Conservation (phyloP, 2,113 vertebrate species). For the Gracilinanus agilis region DNA sequence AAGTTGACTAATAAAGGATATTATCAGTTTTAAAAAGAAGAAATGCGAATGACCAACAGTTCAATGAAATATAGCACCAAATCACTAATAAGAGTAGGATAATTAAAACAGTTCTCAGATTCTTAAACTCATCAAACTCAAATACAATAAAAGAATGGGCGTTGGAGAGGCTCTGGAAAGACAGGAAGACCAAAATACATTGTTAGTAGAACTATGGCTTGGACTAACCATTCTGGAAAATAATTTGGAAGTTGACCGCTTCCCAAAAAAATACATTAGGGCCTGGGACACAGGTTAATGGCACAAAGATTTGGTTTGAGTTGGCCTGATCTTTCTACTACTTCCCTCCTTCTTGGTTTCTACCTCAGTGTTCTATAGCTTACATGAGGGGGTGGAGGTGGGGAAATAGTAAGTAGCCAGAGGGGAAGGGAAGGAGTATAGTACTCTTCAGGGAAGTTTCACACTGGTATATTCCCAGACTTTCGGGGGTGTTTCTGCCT, state of each 20-base stretch:
- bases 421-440: neutral
- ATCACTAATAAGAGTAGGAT: neutral
- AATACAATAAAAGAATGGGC: neutral
- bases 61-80: neutral
- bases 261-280: neutral
- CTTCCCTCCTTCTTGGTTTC: neutral
- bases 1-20: neutral
- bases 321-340: neutral
- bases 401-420: conserved; percentile 4
- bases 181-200: neutral
- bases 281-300: neutral
- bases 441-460: neutral
- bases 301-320: neutral
- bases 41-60: neutral
- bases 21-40: neutral
- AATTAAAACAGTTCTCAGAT: neutral
- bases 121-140: neutral
- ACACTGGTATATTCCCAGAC: neutral
- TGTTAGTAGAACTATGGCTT: neutral
- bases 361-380: neutral
- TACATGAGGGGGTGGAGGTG: neutral
- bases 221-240: neutral
- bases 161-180: neutral
- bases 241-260: neutral
- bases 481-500: neutral